Conservation (phyloP, 2,113 vertebrate genomes). For the Mus spicilegus region DNA sequence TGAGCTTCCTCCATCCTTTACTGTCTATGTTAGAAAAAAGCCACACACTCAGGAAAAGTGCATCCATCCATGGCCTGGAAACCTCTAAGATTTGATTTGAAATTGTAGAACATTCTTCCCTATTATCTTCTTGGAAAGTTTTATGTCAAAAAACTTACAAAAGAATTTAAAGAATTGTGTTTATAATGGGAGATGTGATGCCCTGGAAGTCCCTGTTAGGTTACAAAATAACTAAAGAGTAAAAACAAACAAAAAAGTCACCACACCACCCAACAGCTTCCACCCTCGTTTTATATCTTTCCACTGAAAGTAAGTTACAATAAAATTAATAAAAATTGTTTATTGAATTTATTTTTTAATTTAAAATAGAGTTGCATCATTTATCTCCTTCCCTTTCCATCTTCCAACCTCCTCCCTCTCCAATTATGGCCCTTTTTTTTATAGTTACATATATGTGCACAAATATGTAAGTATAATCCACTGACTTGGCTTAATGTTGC, state of each 20-base stretch:
- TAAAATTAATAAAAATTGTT: background rate
- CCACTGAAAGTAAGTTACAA: background rate
- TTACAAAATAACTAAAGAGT: background rate
- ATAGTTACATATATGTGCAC: background rate
- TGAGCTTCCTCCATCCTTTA: background rate
- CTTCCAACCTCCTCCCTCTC: background rate
- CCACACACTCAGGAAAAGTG: constrained; percentile 33
- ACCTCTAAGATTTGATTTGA: background rate
- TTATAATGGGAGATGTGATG: background rate
- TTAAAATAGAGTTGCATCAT: background rate
- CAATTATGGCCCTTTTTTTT: background rate
- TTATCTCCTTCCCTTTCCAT: background rate
- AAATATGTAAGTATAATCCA: background rate
- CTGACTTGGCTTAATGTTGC: background rate
- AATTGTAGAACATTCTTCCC: constrained; percentile 47
- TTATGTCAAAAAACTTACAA: background rate
- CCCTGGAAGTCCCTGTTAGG: background rate
- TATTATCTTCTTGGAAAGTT: constrained; percentile 13
- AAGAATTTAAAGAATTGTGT: background rate
- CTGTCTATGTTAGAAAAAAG: background rate
- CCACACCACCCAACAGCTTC: background rate
- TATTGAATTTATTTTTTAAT: background rate
- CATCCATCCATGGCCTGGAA: background rate
- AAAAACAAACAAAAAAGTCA: background rate
- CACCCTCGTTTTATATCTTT: background rate